Base-by-base conservation (phyloP, 2,888 invertebrate species). In the Vannuccia rotundouncinata region DNA sequence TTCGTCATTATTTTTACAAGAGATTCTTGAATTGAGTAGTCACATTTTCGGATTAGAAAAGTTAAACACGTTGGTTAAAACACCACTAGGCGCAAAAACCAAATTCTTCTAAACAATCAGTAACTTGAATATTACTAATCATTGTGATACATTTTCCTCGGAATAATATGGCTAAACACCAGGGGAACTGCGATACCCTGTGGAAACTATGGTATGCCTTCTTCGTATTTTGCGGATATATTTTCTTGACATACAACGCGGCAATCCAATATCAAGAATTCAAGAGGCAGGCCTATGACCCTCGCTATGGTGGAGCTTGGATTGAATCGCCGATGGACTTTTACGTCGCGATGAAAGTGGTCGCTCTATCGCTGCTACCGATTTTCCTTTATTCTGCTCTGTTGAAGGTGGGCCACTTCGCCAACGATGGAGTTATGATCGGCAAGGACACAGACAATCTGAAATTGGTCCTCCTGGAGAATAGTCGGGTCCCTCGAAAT, bases 201-300 rank as follows among this genome's bases (percentile, higher is more conserved):
- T 79, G 79, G 79, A 73, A 74, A 74, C 31, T 79, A 29, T 79
- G 79, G 79, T 79, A 79, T 74, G 25, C 31, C 10, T 25, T 79
- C 2, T 29, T 79, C 25, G 31, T 79, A 77, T 27, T 79, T 31
- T n/a, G 25, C 17, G 31, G 27, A 1, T 31, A 79, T 10, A 1
- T 74, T n/a, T 73, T 74, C 29, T 27, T 79, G n/a, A 79, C 73
- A 1, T 79, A 28, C 73, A 30, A 73, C n/a, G 79, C 79, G 1
- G 31, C 75, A 22, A 22, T 27, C 10, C 66, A 74, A 5, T 79
- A 79, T 79, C 73, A 66, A 29, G 73, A 30, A 1, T 79, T 30
- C 25, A 79, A 79, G 31, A 27, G 66, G 5, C 79, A 79, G 31
- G 74, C 45, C 10, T 78, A 29, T 31, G 79, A 79, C 31, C 79